Percentiles rank a stretch among this genome's conserved stretches.
phyloP scores from a whole-genome alignment of 2,797 vertebrate species.

The Dallia pectoralis region DNA sequence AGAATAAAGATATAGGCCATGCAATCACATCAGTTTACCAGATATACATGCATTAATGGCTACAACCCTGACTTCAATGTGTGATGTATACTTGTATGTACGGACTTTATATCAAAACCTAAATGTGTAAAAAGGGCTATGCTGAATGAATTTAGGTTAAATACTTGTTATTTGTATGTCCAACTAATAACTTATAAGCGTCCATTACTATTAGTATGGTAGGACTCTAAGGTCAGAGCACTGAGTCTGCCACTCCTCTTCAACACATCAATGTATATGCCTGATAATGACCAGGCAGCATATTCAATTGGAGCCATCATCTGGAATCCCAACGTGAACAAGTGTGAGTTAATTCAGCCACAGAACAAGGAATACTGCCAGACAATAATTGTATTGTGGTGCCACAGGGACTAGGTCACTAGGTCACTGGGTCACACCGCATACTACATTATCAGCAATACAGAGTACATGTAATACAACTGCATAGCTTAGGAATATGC shows the following conservation, averaged over 20 bases:
- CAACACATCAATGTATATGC: background rate
- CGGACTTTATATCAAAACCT: background rate
- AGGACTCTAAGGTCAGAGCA: background rate
- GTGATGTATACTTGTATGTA: background rate
- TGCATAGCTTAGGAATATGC: background rate
- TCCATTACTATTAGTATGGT: too few relatives aligned
- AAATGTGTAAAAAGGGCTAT: background rate
- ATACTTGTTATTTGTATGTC: too few relatives aligned
- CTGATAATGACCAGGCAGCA: background rate
- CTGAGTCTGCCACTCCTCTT: background rate
- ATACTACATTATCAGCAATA: background rate
- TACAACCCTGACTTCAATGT: background rate
- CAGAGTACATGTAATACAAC: background rate
- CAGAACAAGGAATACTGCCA: background rate
- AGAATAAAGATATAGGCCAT: background rate
- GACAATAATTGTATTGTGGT: background rate
- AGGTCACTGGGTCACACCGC: background rate
- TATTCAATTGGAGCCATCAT: background rate
- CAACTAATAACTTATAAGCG: too few relatives aligned
- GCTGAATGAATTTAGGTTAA: too few relatives aligned
- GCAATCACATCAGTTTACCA: background rate
- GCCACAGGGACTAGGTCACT: background rate
- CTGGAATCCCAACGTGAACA: background rate
- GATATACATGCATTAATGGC: background rate
- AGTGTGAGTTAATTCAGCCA: background rate